Conservation (phyloP, 2,888 invertebrate genomes). For the Drepana falcataria region DNA sequence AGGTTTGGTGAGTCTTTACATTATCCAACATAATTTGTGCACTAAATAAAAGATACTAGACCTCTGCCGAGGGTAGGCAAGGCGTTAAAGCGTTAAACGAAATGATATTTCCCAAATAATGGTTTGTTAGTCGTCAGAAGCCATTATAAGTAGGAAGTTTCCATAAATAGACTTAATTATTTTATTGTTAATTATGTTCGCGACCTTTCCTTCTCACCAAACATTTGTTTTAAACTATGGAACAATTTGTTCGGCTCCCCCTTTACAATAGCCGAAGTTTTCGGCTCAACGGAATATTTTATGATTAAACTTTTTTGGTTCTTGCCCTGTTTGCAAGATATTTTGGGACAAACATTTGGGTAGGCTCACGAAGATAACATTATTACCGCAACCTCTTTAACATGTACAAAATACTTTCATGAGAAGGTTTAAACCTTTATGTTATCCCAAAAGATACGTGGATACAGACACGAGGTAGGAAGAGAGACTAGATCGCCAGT, state of each 20-base stretch:
- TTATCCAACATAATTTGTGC: too few species aligned
- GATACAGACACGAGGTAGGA: too few species aligned
- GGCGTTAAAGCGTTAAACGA: neutral
- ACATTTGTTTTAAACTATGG: neutral
- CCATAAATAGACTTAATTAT: neutral
- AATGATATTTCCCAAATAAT: neutral
- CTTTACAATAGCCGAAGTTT: neutral
- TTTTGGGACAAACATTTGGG: neutral
- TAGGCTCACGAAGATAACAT: neutral
- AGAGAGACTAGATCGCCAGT: too few species aligned
- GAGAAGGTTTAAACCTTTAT: too few species aligned
- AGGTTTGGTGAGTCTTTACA: too few species aligned
- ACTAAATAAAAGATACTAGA: too few species aligned
- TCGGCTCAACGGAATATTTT: neutral
- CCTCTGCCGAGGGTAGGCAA: too few species aligned
- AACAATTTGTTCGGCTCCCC: neutral
- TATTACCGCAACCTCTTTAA: too few species aligned
- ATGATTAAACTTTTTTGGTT: neutral
- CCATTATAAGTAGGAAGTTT: neutral
- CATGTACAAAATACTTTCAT: too few species aligned
- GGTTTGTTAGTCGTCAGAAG: neutral
- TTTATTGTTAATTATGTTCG: neutral
- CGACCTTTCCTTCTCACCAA: neutral
- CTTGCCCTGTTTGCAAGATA: neutral
- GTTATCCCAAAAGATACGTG: too few species aligned